Conservation (phyloP, 2,113 vertebrate genomes). For the Ciconia boyciana region DNA sequence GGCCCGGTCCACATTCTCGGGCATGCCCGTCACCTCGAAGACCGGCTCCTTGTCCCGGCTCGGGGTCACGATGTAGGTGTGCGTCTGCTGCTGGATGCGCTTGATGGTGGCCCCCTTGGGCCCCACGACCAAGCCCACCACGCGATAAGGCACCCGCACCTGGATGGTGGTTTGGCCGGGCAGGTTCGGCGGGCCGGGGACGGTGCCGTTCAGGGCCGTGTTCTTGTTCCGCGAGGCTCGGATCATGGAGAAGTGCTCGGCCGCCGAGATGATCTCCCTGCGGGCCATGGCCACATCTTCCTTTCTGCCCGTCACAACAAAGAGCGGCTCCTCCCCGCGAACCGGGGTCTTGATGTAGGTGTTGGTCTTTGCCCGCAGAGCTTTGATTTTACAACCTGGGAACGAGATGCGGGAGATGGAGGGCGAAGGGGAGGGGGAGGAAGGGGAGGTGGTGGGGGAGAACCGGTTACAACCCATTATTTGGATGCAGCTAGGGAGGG, state of each 20-base stretch:
- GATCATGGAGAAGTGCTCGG: conserved; percentile 98
- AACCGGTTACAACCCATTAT: conserved; percentile 50
- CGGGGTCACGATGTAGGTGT: conserved; percentile 97
- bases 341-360: conserved; percentile 99
- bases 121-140: conserved; percentile 94
- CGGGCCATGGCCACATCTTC: conserved; percentile 97
- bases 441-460: background rate
- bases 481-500: background rate
- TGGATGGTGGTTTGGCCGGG: conserved; percentile 97
- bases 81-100: conserved; percentile 95
- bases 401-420: background rate
- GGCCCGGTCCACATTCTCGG: conserved; percentile 94
- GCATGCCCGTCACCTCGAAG: conserved; percentile 97
- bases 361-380: conserved; percentile 96
- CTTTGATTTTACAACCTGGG: conserved; percentile 98
- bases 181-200: conserved; percentile 90
- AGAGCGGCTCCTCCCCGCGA: conserved; percentile 97
- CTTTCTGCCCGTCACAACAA: conserved; percentile 95
- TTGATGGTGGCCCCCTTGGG: conserved; percentile 97
- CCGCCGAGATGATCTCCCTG: conserved; percentile 96
- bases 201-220: conserved; percentile 81
- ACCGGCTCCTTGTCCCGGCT: conserved; percentile 96
- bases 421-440: background rate
- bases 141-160: conserved; percentile 95
- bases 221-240: conserved; percentile 94